Conservation (phyloP, 2,888 invertebrate species). For the Brenthis daphne region DNA sequence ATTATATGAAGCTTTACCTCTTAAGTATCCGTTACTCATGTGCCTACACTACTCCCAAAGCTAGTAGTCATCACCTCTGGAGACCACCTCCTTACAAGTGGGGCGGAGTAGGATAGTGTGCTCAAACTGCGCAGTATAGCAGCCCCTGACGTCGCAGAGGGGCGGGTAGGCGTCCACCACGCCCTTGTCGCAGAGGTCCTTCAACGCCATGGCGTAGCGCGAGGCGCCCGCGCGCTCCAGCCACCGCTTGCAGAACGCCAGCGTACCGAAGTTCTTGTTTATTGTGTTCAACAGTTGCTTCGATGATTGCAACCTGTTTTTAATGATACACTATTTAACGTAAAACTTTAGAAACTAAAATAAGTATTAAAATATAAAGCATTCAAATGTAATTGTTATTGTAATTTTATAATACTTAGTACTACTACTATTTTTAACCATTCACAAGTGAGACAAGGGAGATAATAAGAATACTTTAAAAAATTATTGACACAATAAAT, state of each 20-base stretch:
- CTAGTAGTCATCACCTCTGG: conserved; percentile 97
- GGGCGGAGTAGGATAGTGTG: conserved; percentile 98
- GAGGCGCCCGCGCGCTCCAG: conserved; percentile 97
- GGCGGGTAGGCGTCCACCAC: conserved; percentile 99
- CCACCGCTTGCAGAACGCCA: conserved; percentile 99
- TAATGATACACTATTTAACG: not conserved
- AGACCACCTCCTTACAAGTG: conserved; percentile 98
- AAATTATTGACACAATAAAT: too few relatives aligned
- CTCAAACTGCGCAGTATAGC: conserved; percentile 99
- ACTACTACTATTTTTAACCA: too few relatives aligned
- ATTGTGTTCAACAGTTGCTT: conserved; percentile 95
- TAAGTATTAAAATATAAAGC: too few relatives aligned
- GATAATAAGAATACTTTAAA: too few relatives aligned
- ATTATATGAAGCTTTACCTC: too few relatives aligned
- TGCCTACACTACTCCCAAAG: not conserved
- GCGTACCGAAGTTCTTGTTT: conserved; percentile 97
- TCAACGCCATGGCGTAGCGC: conserved; percentile 98
- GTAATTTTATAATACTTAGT: too few relatives aligned
- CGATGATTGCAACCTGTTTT: conserved; percentile 91
- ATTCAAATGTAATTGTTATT: too few relatives aligned
- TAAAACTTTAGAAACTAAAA: too few relatives aligned
- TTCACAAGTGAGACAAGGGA: too few relatives aligned
- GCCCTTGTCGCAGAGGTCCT: conserved; percentile 98
- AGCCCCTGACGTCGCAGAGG: conserved; percentile 97
- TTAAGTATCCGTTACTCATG: not conserved